Evolutionary conservation across 2,113 vertebrate species (phyloP), one percentile per base, ranked within the genome.

Genomic region (Cyphomyrus plagiostoma): DNA sequence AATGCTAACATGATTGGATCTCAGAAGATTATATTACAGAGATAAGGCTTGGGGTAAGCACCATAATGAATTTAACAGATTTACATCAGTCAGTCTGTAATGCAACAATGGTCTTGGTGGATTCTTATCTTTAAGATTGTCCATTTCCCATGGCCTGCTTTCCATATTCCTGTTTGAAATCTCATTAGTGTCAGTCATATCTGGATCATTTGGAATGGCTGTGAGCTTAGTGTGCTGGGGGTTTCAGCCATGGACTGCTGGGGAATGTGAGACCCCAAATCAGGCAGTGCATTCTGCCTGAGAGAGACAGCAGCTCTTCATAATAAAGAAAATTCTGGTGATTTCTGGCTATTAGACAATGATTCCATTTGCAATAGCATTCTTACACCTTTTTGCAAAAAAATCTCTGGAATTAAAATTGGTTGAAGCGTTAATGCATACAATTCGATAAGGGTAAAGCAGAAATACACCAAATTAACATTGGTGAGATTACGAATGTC

Each of bases 1-100:
- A 96, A 95, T 94, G 94, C 92, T 92, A 95, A 94, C 94, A 93
- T 91, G 91, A 93, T 94, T 90, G 94, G 93, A 94, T 95, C 93
- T 93, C 92, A 92, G 91, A 92, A 93, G 92, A 95, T 95, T 95
- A 92, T 93, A 95, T 95, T 95, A 95, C 90, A 30, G 49, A 82
- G 92, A 82, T 89, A 92, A 91, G 94, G 93, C 92, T 93, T 80
- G 89, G 92, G 92, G 92, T 93, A 92, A 93, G 90, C 89, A 86
- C 91, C 88, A 93, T 95, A 95, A 96, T 94, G 94, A 95, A 94
- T 93, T 91, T 94, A 91, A 94, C 93, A 92, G 93, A 91, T 94
- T 93, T 93, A 93, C 93, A 95, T 94, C 93, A 93, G 93, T 94
- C 94, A 92, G 90, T 92, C 88, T 91, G 94, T 94, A 94, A 93